Evolutionary conservation across 1,140 invertebrate genomes (phyloP).

Genomic region (Aleiodes sp.): DNA sequence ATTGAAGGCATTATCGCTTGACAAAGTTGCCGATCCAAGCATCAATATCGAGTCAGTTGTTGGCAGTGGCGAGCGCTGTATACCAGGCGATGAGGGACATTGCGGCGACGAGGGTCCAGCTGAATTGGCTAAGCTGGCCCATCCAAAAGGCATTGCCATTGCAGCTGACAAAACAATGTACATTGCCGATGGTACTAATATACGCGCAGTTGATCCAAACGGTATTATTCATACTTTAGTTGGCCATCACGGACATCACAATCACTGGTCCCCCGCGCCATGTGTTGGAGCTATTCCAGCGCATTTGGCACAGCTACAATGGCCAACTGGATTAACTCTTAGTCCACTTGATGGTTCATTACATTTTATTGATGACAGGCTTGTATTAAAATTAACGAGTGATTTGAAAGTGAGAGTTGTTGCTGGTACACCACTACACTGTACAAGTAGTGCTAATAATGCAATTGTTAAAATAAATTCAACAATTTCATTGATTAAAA

Average conservation of each 20-base stretch:
- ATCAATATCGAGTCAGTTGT: conserved; percentile 91
- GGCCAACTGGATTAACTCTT: conserved; percentile 93
- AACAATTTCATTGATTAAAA: conserved; percentile 42
- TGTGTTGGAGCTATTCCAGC: conserved; percentile 83
- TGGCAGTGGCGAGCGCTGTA: conserved; percentile 95
- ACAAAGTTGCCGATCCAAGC: conserved; percentile 81
- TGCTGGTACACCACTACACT: conserved; percentile 91
- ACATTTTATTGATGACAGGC: conserved; percentile 94
- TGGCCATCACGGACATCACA: conserved; percentile 90
- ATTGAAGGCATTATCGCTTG: conserved; percentile 76
- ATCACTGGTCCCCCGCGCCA: conserved; percentile 89
- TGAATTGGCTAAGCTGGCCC: conserved; percentile 87
- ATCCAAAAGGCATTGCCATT: conserved; percentile 96
- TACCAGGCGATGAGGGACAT: conserved; percentile 87
- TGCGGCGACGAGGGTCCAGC: conserved; percentile 95
- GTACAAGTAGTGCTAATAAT: conserved; percentile 65
- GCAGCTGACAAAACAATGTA: conserved; percentile 92
- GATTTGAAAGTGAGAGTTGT: conserved; percentile 91
- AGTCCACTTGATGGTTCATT: conserved; percentile 93
- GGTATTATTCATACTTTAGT: conserved; percentile 95
- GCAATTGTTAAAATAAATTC: conserved; percentile 43
- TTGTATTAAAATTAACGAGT: conserved; percentile 90
- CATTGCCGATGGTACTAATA: conserved; percentile 93
- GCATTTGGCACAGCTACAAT: conserved; percentile 86
- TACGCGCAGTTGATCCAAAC: conserved; percentile 87